Base-by-base conservation (phyloP, 2,113 vertebrate genomes). In the Leptosomus discolor region DNA sequence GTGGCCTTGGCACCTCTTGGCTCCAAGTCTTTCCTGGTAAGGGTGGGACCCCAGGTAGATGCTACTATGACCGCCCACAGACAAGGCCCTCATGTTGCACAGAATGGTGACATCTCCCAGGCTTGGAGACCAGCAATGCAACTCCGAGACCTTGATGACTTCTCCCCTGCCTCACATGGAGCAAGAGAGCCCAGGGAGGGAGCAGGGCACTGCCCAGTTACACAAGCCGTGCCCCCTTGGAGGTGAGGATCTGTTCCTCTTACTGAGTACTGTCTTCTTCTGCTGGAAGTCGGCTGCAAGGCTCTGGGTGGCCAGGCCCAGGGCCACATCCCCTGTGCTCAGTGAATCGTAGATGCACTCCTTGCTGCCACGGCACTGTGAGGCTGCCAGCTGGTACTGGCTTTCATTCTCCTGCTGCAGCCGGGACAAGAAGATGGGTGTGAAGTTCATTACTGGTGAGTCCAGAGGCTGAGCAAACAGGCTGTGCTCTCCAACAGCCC, bases 351-450 rank as follows among this genome's bases (percentile, higher is more conserved):
- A 97, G 90, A 96, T 87, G 57, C 96, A 97, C 70, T 95, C 96
- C 69, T 71, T 96, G 87, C 57, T 94, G 48, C 87, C 45, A 0
- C 0, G 92, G 45, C 96, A 97, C 74, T 48, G 69, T 0, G 2
- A 91, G 39, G 65, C 84, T 85, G 90, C 93, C 74, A 93, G 87
- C 77, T 95, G 60, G 36, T 96, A 97, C 39, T 61, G 84, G 45
- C 77, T 96, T 95, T 94, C 84, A 2, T 94, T 96, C 69, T 94
- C 69, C 89, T 91, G 96, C n/a, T 45, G 74, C 74, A 97, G 96
- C 77, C 3, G 39, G 87, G 96, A 96, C 87, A 97, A 94, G 94
- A 96, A 97, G 87, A 75, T 24, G 48, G 95, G 96, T n/a, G 77
- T 95, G 95, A 97, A 97, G 80, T 89, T 95, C 61, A 19, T 68